Conservation (phyloP, 2,888 invertebrate species). For the Helicoverpa assulta region DNA sequence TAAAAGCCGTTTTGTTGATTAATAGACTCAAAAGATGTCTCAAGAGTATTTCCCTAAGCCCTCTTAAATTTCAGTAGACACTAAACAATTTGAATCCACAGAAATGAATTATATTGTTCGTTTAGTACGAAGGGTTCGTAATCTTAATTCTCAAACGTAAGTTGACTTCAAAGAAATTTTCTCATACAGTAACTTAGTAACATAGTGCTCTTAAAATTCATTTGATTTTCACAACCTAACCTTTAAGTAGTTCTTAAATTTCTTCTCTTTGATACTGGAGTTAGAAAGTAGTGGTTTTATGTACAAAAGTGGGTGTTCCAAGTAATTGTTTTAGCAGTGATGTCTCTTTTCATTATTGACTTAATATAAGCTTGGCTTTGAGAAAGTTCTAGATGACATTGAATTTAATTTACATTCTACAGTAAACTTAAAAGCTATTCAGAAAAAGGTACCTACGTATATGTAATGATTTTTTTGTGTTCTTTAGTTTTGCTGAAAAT, state of each 20-base stretch:
- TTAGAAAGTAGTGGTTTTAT: slow-evolving; percentile 45
- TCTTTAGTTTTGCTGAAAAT: neutral
- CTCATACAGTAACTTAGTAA: slow-evolving; percentile 23
- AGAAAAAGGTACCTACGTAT: neutral
- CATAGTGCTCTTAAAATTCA: slow-evolving; percentile 42
- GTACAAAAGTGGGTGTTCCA: slow-evolving; percentile 31
- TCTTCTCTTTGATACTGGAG: slow-evolving; percentile 49
- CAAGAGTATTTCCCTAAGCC: slow-evolving; percentile 5
- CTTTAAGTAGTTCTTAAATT: slow-evolving; percentile 40
- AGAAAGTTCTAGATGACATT: slow-evolving; percentile 21
- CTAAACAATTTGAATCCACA: slow-evolving; percentile 9
- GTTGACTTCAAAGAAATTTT: slow-evolving; percentile 28
- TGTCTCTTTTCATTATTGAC: slow-evolving; percentile 34
- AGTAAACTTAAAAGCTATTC: neutral
- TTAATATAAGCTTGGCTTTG: slow-evolving; percentile 15
- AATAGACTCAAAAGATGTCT: slow-evolving; percentile 6
- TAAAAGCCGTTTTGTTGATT: neutral
- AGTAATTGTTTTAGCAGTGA: slow-evolving; percentile 32
- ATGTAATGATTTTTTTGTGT: neutral
- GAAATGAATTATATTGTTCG: slow-evolving; percentile 16
- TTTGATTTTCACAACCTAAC: slow-evolving; percentile 51
- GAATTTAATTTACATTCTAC: neutral
- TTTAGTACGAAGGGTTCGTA: neutral
- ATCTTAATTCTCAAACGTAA: slow-evolving; percentile 36
- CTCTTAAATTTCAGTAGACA: slow-evolving; percentile 21